Conservation (phyloP, 2,888 invertebrate species). For the Calephelis perditalis region DNA sequence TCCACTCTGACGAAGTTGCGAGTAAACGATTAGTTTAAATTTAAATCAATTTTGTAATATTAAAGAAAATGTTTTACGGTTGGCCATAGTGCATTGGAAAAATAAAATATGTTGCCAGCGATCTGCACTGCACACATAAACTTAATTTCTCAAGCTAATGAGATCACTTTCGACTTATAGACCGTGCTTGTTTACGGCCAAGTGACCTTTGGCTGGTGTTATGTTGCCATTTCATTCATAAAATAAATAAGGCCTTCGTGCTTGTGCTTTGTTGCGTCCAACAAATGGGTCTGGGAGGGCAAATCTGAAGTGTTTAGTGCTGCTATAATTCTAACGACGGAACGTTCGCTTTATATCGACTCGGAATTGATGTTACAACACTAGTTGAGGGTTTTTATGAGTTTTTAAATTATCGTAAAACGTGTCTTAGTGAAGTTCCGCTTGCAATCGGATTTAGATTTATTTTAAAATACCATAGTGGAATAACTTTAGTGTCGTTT, state of each 20-base stretch:
- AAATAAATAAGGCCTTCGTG: conserved; percentile 36
- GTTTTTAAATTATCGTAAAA: no score
- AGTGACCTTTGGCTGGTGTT: conserved; percentile 21
- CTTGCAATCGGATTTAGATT: no score
- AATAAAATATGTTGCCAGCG: no score
- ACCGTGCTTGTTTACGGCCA: conserved; percentile 1
- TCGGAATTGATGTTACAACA: conserved; percentile 1
- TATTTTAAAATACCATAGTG: no score
- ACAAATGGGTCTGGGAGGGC: conserved; percentile 30
- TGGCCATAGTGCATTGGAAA: no score
- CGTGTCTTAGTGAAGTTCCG: no score
- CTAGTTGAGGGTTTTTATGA: background rate
- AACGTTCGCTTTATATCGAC: conserved; percentile 1
- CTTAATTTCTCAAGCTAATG: conserved; percentile 1
- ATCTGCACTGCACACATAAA: no score
- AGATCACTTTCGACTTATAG: conserved; percentile 8
- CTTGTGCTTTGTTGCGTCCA: conserved; percentile 33
- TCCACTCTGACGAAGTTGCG: no score
- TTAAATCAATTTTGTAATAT: no score
- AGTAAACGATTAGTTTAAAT: no score
- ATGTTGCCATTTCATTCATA: conserved; percentile 34
- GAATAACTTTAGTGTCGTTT: no score
- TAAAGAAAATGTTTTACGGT: no score
- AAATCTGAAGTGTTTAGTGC: conserved; percentile 30
- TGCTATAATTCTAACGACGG: conserved; percentile 5